phyloP scores from a whole-genome alignment of 2,797 vertebrate species.

The Amblyraja radiata region DNA sequence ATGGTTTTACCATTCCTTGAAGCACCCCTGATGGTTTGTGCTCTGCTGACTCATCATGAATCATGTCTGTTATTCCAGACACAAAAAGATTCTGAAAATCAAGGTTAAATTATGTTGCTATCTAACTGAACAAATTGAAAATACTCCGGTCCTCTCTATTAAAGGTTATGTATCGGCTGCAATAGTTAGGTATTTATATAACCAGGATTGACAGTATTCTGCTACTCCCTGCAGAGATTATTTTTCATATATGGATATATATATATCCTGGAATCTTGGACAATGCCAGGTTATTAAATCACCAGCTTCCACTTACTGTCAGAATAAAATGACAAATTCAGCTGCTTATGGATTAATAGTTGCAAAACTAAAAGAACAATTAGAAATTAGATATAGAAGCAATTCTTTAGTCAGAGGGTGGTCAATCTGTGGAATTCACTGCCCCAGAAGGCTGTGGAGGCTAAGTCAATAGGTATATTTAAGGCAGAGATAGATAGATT shows the following conservation, averaged over 20 bases:
- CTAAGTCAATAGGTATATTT: too few species aligned
- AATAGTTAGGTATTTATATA: conserved; percentile 1
- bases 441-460: too few species aligned
- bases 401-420: too few species aligned
- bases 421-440: too few species aligned
- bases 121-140: conserved; percentile 24
- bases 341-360: neutral
- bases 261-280: neutral
- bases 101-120: conserved; percentile 21
- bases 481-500: too few species aligned
- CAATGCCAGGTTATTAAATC: conserved; percentile 25
- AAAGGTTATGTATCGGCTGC: conserved; percentile 15
- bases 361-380: conserved; percentile 2
- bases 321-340: conserved; percentile 34
- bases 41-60: conserved; percentile 36
- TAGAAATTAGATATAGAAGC: too few species aligned
- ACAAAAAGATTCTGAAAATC: conserved; percentile 16
- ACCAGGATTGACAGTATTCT: neutral
- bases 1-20: conserved; percentile 35
- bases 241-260: neutral
- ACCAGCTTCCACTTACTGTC: conserved; percentile 12
- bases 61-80: conserved; percentile 36
- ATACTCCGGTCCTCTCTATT: neutral
- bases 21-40: conserved; percentile 2
- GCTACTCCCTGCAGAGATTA: neutral